Evolutionary conservation across 2,797 vertebrate species (phyloP).

Genomic region (Lepilemur ruficaudatus): DNA sequence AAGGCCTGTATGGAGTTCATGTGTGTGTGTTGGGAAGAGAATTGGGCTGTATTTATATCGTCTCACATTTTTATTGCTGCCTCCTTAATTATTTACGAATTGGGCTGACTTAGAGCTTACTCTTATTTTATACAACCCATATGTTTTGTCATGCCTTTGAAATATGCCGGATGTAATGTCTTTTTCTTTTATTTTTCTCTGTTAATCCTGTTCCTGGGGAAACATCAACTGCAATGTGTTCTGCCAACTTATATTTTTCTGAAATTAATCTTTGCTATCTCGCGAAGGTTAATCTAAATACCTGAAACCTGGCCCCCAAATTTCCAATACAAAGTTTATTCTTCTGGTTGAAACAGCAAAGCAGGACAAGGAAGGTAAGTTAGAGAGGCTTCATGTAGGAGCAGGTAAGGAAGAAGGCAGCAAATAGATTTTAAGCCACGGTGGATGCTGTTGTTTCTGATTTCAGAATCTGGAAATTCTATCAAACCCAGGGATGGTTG

Average conservation of each 20-base stretch:
- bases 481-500: background rate
- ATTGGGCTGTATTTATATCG: background rate
- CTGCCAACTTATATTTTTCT: slow-evolving; percentile 35
- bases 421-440: background rate
- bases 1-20: background rate
- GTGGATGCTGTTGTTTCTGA: background rate
- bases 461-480: background rate
- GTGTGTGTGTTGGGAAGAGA: background rate
- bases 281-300: slow-evolving; percentile 43
- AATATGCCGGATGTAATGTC: slow-evolving; percentile 13
- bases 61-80: slow-evolving; percentile 1
- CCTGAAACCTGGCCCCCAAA: background rate
- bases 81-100: slow-evolving; percentile 36
- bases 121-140: slow-evolving; percentile 44
- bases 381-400: background rate
- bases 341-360: background rate
- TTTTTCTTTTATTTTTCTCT: slow-evolving; percentile 56
- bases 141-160: slow-evolving; percentile 58
- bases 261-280: slow-evolving; percentile 28
- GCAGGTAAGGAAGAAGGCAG: background rate
- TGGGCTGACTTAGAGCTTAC: slow-evolving; percentile 25
- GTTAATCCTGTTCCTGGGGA: slow-evolving; percentile 53
- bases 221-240: slow-evolving; percentile 23
- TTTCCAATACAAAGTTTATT: background rate
- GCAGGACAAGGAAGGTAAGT: background rate